Evolutionary conservation across 23 tunicate species (phyloP), one percentile per base, ranked within the genome.

Genomic region (Trididemnum clinides): DNA sequence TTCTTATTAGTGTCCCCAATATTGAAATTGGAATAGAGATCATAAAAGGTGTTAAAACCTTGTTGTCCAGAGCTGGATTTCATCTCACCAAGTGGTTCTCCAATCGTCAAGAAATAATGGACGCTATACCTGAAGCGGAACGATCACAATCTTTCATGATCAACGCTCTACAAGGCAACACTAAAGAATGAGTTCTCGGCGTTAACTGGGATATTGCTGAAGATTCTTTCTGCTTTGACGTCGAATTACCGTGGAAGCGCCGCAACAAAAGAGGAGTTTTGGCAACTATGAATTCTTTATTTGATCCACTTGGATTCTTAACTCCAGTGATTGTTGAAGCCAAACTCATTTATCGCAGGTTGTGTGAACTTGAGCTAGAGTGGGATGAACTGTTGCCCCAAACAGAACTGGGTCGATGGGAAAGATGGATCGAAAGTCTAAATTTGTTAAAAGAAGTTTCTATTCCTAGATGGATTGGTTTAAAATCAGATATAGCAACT

Each of bases 121-220:
- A 74, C 4, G 5, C 26, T 39, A 63, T 74, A 19, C 57, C 57
- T 6, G 35, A 29, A 32, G 35, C 5, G 18, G 35, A 69, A 23
- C 12, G 75, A 5, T 30, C 75, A 6, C 28, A 28, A 5, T 30
- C 37, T 25, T 20, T 27, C 3, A 31, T 28, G 18, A 31, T 3
- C 6, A 3, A 23, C 7, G 34, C 22, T 0, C 12, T 82, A 1
- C 10, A 18, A 3, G 75, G n/a, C 15, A 7, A 31, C 32, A 27
- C 5, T 4, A 6, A 64, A 1, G 91, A 88, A 57, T 34, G 86
- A 0, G 81, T 39, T 31, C 81, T 88, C 3, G 91, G 91, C 1
- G 63, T 81, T 3, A 33, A 27, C 34, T 86, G 85, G 90, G 18
- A 32, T 27, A 23, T 78, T 0, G 64, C 31, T 21, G 34, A 12